phyloP scores from a whole-genome alignment of 2,888 invertebrate species.

The Laspeyria flexula region DNA sequence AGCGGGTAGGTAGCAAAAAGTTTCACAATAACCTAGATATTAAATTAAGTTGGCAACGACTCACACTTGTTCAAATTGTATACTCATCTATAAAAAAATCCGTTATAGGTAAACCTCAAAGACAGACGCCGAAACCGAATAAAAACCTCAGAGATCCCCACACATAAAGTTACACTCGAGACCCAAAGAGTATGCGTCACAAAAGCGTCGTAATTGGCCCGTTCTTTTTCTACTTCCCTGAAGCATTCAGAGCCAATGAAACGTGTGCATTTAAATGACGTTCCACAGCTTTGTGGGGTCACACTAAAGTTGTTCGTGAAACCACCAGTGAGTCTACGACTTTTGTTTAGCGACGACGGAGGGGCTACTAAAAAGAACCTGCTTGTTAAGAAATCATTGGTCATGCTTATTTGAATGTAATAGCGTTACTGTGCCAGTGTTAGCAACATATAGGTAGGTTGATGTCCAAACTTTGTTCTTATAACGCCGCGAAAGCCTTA shows the following conservation, averaged over 20 bases:
- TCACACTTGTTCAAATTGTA: constrained; percentile 18
- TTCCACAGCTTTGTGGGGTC: constrained; percentile 83
- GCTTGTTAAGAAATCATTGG: constrained; percentile 80
- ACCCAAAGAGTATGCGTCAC: constrained; percentile 82
- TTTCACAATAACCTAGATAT: too few species aligned
- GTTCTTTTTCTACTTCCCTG: constrained; percentile 85
- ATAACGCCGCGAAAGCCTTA: neutral
- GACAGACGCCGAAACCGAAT: constrained; percentile 60
- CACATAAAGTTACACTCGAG: constrained; percentile 81
- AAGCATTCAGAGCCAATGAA: constrained; percentile 86
- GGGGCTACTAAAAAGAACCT: constrained; percentile 74
- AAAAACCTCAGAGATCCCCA: constrained; percentile 69
- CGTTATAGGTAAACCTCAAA: constrained; percentile 25
- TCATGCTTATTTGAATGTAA: constrained; percentile 74
- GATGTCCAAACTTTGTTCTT: constrained; percentile 23
- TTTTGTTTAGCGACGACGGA: constrained; percentile 73
- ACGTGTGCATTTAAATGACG: constrained; percentile 87
- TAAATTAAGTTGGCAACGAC: too few species aligned
- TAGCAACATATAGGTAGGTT: constrained; percentile 20
- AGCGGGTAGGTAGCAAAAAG: too few species aligned
- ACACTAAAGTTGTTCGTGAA: constrained; percentile 82
- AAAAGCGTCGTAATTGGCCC: constrained; percentile 85
- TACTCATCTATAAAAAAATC: constrained; percentile 20
- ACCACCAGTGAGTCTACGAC: constrained; percentile 72
- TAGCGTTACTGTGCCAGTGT: constrained; percentile 27